Base-by-base conservation (phyloP, 2,797 vertebrate species). In the Sandelia bainsii region DNA sequence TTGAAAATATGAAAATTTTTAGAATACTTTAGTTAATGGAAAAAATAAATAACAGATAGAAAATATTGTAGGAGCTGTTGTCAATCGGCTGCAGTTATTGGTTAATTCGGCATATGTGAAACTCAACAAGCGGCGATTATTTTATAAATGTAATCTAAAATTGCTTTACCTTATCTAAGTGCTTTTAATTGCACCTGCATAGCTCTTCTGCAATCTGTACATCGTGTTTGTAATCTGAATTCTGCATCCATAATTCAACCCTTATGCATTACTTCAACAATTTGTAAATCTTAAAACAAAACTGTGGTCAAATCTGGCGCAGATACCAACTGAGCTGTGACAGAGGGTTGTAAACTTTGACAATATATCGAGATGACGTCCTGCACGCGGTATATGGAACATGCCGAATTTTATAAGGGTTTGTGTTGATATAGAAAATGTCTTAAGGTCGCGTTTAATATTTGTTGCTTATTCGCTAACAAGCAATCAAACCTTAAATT, bases 1-100 rank as follows among this genome's bases (percentile, higher is more conserved):
- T 1, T 3, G 37, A 5, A 44, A 64, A 57, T n/a, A 1, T 0
- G 0, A 0, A 32, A 0, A 7, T 12, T 40, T 75, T 13, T 14
- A 20, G 1, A 0, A 1, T 5, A 8, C 0, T 50, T 7, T 5
- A 1, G 0, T 5, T 3, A 1, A 0, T 22, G 0, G 1, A 27
- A 1, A 44, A 13, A 0, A 0, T 11, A 7, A 25, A 7, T 27
- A 1, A 2, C 13, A 0, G 7, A 9, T 0, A 17, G 0, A 20
- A 34, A 0, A 19, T 8, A 8, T 1, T 1, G 0, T 1, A 9
- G 8, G 5, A 37, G 3, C 0, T 45, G 2, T 0, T 17, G 1
- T 5, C 2, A 27, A 0, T 64, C 8, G 0, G 14, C 0, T 46
- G 0, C 2, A 11, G 8, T 0, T 59, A 0, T 0, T 12, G 1